Evolutionary conservation across 1,140 invertebrate species (phyloP).

Genomic region (Ips nitidus): DNA sequence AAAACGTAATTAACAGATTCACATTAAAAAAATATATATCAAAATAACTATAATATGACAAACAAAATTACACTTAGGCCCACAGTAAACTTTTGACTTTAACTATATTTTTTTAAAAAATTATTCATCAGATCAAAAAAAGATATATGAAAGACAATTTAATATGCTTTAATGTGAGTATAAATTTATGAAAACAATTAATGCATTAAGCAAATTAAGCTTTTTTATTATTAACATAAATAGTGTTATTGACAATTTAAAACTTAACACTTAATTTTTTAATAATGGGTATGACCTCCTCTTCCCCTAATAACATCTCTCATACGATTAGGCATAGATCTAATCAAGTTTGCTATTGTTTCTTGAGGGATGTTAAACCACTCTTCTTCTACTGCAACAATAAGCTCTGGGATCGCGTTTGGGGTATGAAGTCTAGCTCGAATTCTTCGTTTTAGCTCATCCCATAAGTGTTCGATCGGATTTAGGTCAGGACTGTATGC

Average conservation of each 20-base stretch:
- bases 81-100: too few relatives aligned
- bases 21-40: too few relatives aligned
- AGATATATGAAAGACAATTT: neutral
- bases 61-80: too few relatives aligned
- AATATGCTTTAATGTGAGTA: neutral
- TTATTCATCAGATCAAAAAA: too few relatives aligned
- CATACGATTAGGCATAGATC: constrained; percentile 21
- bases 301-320: constrained; percentile 2
- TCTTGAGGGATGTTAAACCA: constrained; percentile 21
- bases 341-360: constrained; percentile 25
- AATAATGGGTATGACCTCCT: constrained; percentile 11
- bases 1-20: too few relatives aligned
- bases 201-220: too few relatives aligned
- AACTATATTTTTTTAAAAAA: too few relatives aligned
- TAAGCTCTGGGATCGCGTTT: constrained; percentile 13
- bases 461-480: constrained; percentile 39
- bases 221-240: neutral
- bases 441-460: constrained; percentile 38
- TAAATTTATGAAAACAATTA: neutral
- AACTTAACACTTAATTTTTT: neutral
- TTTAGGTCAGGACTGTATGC: constrained; percentile 33
- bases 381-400: constrained; percentile 20
- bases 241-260: neutral
- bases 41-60: too few relatives aligned
- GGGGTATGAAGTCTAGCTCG: neutral